phyloP scores from a whole-genome alignment of 1,140 invertebrate species.

The Uloborus diversus region DNA sequence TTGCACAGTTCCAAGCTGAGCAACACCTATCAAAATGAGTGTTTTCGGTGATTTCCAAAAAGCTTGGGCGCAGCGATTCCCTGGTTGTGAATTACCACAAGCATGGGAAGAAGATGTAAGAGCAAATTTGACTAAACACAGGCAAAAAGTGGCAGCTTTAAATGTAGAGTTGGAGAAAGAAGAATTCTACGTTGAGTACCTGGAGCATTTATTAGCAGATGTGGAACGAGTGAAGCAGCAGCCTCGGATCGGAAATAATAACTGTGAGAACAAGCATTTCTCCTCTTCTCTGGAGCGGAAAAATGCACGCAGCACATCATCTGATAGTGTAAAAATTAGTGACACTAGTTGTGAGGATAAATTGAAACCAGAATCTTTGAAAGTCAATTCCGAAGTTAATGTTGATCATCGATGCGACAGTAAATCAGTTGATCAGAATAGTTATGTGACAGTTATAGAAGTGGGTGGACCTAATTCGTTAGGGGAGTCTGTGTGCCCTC shows the following conservation, averaged over 20 bases:
- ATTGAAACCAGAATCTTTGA: neutral
- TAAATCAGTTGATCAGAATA: constrained; percentile 29
- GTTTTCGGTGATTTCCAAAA: constrained; percentile 87
- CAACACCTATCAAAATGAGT: constrained; percentile 73
- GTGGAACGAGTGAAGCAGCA: constrained; percentile 71
- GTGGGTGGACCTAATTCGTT: constrained; percentile 23
- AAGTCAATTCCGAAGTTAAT: neutral
- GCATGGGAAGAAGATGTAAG: constrained; percentile 91
- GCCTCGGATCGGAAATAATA: neutral
- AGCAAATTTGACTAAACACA: constrained; percentile 86
- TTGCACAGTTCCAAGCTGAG: too few species aligned
- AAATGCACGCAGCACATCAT: neutral
- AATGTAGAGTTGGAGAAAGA: constrained; percentile 87
- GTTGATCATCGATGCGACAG: neutral
- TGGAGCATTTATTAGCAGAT: constrained; percentile 82
- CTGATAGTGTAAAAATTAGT: neutral
- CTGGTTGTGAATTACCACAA: constrained; percentile 84
- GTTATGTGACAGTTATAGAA: constrained; percentile 49
- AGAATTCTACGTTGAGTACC: constrained; percentile 88
- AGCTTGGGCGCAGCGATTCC: constrained; percentile 87
- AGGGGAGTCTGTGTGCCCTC: neutral
- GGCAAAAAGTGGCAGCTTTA: constrained; percentile 77
- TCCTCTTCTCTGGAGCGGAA: too few species aligned
- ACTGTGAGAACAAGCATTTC: neutral
- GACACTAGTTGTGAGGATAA: neutral